These are phyloP conservation scores for Eucriotettix oculatus DNA, from an alignment of 2,888 invertebrate genomes.

Conservation along the genomic window DNA sequence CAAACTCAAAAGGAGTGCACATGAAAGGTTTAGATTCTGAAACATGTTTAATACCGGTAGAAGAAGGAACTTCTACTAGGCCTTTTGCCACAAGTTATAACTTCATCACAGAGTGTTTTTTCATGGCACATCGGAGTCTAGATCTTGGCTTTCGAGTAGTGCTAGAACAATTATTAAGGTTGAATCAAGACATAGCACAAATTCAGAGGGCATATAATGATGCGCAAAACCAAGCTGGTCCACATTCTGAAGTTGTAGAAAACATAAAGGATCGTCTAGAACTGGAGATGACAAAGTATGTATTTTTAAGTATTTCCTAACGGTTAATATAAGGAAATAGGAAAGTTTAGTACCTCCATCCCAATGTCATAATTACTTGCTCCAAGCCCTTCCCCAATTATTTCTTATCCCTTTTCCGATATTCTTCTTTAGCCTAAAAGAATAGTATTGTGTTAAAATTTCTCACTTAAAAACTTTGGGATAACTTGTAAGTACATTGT, in stretches of 20 bases:
- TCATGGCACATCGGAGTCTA: conserved; percentile 72
- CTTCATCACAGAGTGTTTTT: conserved; percentile 85
- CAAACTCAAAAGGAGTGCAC: conserved; percentile 42
- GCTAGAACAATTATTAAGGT: conserved; percentile 44
- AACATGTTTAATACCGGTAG: conserved; percentile 60
- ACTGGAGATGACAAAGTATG: conserved; percentile 45
- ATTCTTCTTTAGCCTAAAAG: too few relatives aligned
- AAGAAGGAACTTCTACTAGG: conserved; percentile 28
- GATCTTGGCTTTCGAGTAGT: conserved; percentile 59
- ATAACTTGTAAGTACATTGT: too few relatives aligned
- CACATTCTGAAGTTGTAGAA: conserved; percentile 36
- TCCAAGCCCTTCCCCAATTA: too few relatives aligned
- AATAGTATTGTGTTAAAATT: too few relatives aligned
- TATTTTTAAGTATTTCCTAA: background rate
- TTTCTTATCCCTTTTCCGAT: too few relatives aligned
- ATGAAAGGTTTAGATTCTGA: conserved; percentile 51
- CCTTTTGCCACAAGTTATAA: conserved; percentile 40
- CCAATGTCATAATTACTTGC: too few relatives aligned
- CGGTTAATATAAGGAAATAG: too few relatives aligned
- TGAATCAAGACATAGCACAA: conserved; percentile 48
- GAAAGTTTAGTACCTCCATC: too few relatives aligned
- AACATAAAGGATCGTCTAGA: conserved; percentile 42
- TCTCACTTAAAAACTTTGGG: too few relatives aligned
- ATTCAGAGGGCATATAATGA: conserved; percentile 60
- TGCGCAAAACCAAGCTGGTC: conserved; percentile 35